Evolutionary conservation across 2,888 invertebrate species (phyloP), one percentile per base, ranked within the genome.

Genomic region (Hymenopus coronatus): DNA sequence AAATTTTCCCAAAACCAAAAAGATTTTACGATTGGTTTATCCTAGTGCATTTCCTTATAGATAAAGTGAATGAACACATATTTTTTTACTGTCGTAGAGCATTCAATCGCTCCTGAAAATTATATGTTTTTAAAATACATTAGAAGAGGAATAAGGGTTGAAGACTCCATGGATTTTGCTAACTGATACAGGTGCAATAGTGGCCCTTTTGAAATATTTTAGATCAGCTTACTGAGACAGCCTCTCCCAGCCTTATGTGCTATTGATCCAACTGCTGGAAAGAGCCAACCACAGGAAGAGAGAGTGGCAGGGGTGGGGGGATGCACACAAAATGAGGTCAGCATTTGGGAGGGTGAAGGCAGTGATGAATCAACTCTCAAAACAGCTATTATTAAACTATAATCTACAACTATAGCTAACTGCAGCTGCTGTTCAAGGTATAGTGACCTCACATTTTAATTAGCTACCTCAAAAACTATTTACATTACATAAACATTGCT

Each of bases 181-280:
- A 6, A 7, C 33, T 33, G 33, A 33, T 33, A 33, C 33, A 54
- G 54, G 54, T 54, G 54, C 54, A 54, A 14, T 15, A 70, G 3
- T 8, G 54, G 4, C 20, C 54, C 25, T 70, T 25, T 70, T 20
- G 54, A 20, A 70, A 25, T 70, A 70, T 70, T 70, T 70, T 4
- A 70, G 54, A 8, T 70, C 6, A 70, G 25, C 54, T 54, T 20
- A 70, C 20, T 20, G 20, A 70, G 27, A 27, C 46, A 27, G 85
- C 40, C 81, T 25, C 85, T 40, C 85, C 33, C 85, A 14, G 85
- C 54, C n/a, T 70, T 70, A 70, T 70, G 54, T 70, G 86, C 28
- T 86, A 86, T 86, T 86, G 86, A 86, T 86, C 86, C 54, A 28
- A 40, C 27, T 25, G 46, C 85, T 85, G 85, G 86, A 81, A 70